These are phyloP conservation scores for Onychostruthus taczanowskii DNA, from an alignment of 2,113 vertebrate genomes.

Conservation along the genomic window DNA sequence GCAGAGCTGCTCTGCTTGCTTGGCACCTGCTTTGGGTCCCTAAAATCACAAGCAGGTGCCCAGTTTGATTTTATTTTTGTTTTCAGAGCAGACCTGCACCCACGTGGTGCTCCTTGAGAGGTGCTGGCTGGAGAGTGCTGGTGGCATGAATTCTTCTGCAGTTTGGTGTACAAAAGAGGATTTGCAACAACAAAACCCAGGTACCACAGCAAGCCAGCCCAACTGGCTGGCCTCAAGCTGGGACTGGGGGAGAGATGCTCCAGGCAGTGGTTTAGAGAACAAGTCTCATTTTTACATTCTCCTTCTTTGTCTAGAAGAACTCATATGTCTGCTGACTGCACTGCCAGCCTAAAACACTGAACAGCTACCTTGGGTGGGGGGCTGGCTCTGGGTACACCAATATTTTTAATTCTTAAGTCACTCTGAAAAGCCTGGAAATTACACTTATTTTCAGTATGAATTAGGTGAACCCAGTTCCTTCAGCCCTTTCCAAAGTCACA, in stretches of 20 bases:
- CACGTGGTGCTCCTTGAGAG: neutral
- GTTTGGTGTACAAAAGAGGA: neutral
- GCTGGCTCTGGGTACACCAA: neutral
- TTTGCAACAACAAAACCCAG: neutral
- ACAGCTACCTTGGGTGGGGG: neutral
- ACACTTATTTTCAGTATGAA: neutral
- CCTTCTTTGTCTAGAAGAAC: neutral
- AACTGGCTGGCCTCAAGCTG: neutral
- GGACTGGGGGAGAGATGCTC: neutral
- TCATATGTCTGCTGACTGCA: neutral
- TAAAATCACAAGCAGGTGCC: neutral
- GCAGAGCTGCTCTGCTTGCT: neutral
- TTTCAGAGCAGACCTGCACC: neutral
- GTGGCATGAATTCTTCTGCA: neutral
- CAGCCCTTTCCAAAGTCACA: neutral
- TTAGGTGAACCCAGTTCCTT: neutral
- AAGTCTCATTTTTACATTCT: neutral
- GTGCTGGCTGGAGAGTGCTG: neutral
- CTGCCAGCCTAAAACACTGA: neutral
- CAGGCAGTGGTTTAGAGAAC: neutral
- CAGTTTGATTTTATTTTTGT: neutral
- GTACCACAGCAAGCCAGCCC: neutral
- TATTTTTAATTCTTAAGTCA: neutral
- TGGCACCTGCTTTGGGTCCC: neutral
- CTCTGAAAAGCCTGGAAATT: neutral